Evolutionary conservation across 2,113 vertebrate genomes (phyloP).

Genomic region (Dromiciops gliroides): DNA sequence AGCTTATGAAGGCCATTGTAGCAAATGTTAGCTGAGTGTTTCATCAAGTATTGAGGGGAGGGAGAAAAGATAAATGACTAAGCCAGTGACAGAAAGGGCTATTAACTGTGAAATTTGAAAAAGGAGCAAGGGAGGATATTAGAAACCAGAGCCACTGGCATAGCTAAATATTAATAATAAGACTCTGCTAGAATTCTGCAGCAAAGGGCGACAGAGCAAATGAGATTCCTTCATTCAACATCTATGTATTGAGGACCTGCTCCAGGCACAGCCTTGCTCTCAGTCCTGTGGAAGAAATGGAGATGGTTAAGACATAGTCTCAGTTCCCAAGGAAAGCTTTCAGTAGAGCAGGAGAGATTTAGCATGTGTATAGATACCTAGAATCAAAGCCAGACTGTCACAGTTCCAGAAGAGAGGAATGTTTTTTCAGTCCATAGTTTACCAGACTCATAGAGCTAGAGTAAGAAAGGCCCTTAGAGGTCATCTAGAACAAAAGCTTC

Average conservation of each 20-base stretch:
- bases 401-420: background rate
- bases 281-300: background rate
- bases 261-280: background rate
- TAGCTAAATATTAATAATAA: background rate
- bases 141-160: background rate
- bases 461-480: background rate
- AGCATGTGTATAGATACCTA: background rate
- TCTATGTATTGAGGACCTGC: background rate
- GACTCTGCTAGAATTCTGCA: background rate
- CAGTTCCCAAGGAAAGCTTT: background rate
- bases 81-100: background rate
- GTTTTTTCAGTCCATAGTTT: background rate
- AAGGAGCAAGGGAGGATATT: background rate
- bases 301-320: background rate
- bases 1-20: background rate
- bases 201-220: background rate
- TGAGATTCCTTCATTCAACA: background rate
- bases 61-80: background rate
- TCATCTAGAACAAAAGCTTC: background rate
- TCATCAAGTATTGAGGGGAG: background rate
- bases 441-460: background rate
- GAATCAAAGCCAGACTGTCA: background rate
- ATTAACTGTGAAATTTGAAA: background rate
- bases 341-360: background rate
- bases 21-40: background rate